Evolutionary conservation across 2,797 vertebrate genomes (phyloP).

Genomic region (Hydrolagus colliei): DNA sequence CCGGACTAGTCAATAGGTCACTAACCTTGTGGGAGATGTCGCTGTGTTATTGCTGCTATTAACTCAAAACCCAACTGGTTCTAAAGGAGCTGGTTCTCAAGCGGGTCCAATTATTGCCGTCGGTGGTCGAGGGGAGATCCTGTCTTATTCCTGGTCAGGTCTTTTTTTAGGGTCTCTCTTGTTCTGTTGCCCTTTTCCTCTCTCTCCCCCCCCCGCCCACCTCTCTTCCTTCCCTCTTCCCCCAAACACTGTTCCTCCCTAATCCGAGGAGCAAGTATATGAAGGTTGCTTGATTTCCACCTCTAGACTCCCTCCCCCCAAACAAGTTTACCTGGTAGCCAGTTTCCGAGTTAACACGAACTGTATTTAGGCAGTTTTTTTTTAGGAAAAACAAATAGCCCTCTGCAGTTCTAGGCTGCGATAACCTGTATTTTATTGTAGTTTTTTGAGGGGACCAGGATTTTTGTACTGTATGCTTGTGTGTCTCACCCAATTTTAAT

Average conservation of each 20-base stretch:
- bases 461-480: conserved; percentile 72
- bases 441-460: conserved; percentile 65
- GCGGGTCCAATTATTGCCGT: too few relatives aligned
- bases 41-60: too few relatives aligned
- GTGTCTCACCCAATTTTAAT: conserved; percentile 86
- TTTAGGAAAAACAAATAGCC: too few relatives aligned
- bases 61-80: too few relatives aligned
- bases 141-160: too few relatives aligned
- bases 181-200: too few relatives aligned
- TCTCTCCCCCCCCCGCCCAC: too few relatives aligned
- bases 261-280: neutral
- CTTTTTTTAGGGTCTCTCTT: neutral
- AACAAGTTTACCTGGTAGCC: conserved; percentile 37
- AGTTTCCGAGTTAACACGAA: neutral
- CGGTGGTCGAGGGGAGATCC: too few relatives aligned
- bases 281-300: conserved; percentile 28
- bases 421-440: conserved; percentile 54
- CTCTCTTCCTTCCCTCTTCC: too few relatives aligned
- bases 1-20: too few relatives aligned
- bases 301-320: conserved; percentile 36
- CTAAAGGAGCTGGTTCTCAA: too few relatives aligned
- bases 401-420: conserved; percentile 42
- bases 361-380: conserved; percentile 27
- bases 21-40: too few relatives aligned
- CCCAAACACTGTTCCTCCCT: neutral